Percentiles rank a stretch among this genome's conserved stretches.
These are phyloP conservation scores for Cynaeus angustus DNA, from an alignment of 2,888 invertebrate species.

Conservation along the genomic window DNA sequence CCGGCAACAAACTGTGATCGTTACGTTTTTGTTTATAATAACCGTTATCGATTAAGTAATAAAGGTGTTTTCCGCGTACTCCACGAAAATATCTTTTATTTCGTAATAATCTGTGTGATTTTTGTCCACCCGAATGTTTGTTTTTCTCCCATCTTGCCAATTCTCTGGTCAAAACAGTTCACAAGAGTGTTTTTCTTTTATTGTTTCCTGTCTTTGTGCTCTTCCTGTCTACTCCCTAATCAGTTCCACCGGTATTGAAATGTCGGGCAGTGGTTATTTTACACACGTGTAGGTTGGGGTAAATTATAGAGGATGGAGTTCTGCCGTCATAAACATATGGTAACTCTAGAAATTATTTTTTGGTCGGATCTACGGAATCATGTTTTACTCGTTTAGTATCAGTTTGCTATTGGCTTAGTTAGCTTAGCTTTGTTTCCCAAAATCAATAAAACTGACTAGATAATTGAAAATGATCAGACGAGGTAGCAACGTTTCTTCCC, in stretches of 20 bases:
- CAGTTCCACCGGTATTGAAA: constrained; percentile 25
- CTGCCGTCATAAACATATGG: neutral
- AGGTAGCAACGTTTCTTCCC: too few species aligned
- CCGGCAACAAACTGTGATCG: neutral
- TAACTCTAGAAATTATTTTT: neutral
- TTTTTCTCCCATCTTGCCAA: too few species aligned
- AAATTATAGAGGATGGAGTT: neutral
- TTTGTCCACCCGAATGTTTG: too few species aligned
- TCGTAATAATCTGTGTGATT: too few species aligned
- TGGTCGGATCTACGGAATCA: too few species aligned
- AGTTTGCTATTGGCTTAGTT: too few species aligned
- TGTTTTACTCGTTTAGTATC: too few species aligned
- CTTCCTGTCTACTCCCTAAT: constrained; percentile 11
- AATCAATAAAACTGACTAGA: too few species aligned
- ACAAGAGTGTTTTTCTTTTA: neutral
- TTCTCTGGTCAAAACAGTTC: neutral
- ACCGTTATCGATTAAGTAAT: constrained; percentile 22
- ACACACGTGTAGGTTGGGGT: constrained; percentile 9
- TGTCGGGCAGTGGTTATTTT: constrained; percentile 32
- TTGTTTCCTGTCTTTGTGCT: constrained; percentile 14
- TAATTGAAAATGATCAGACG: too few species aligned
- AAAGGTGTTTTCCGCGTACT: constrained; percentile 19
- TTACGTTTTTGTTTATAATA: neutral
- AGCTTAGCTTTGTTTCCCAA: too few species aligned
- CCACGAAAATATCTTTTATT: too few species aligned